Evolutionary conservation across 2,113 vertebrate species (phyloP).

Genomic region (Lanius collurio): DNA sequence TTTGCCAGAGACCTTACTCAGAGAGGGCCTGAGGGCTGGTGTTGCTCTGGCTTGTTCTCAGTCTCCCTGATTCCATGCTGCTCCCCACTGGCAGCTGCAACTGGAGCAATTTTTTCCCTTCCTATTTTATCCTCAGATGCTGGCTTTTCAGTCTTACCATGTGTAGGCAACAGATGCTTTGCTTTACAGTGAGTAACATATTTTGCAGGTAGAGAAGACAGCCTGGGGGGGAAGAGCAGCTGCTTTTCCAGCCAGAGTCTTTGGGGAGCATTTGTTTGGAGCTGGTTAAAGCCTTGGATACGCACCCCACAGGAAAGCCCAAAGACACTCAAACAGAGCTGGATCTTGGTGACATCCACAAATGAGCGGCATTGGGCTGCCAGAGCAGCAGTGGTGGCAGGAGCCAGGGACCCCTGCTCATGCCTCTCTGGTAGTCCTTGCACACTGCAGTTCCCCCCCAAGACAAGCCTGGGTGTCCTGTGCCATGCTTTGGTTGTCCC

Average conservation of each 20-base stretch:
- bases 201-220: not conserved
- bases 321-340: accelerated
- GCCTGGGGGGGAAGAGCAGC: not conserved
- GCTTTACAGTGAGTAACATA: not conserved
- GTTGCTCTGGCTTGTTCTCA: not conserved
- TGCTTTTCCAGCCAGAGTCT: not conserved
- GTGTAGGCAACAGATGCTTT: not conserved
- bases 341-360: not conserved
- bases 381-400: accelerated
- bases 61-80: not conserved
- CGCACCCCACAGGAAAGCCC: not conserved
- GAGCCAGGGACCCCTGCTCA: not conserved
- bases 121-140: not conserved
- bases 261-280: not conserved
- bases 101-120: not conserved
- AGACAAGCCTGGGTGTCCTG: not conserved
- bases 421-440: not conserved
- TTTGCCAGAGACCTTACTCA: not conserved
- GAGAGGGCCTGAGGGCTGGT: not conserved
- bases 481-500: not conserved
- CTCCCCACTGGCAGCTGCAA: not conserved
- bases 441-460: not conserved
- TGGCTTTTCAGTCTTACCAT: not conserved
- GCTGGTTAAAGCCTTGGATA: not conserved
- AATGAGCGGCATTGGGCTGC: not conserved